Percentiles rank a stretch among this genome's conserved stretches.
These are phyloP conservation scores for Malurus splendens DNA, from an alignment of 2,797 vertebrate genomes.

Conservation along the genomic window DNA sequence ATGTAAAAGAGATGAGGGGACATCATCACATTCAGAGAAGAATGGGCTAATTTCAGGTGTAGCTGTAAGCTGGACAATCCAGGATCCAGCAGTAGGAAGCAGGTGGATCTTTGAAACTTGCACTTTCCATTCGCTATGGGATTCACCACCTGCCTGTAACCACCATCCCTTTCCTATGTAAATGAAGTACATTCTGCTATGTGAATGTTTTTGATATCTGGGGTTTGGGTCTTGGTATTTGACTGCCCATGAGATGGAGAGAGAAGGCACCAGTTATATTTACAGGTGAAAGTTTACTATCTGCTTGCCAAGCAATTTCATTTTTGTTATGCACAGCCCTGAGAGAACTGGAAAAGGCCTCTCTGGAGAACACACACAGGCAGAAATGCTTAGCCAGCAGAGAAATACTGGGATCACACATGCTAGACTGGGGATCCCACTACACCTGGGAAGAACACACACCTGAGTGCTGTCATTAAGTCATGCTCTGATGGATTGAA, in stretches of 20 bases:
- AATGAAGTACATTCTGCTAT: background rate
- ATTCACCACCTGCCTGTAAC: background rate
- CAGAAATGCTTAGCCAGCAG: background rate
- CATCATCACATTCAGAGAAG: background rate
- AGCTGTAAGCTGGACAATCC: background rate
- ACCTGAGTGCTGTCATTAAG: background rate
- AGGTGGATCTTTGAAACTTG: background rate
- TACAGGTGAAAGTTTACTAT: background rate
- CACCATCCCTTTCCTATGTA: background rate
- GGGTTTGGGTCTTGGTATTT: background rate
- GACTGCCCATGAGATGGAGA: background rate
- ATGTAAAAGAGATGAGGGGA: background rate
- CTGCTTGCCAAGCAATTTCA: background rate
- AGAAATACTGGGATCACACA: background rate
- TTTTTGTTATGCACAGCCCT: background rate
- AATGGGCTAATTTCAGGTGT: background rate
- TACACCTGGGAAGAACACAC: background rate
- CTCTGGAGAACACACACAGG: background rate
- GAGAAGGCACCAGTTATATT: background rate
- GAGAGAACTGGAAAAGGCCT: background rate
- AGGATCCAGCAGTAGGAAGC: background rate
- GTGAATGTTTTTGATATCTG: background rate
- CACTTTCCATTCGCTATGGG: background rate
- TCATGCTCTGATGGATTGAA: background rate
- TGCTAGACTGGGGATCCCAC: background rate